Evolutionary conservation across 2,888 invertebrate species (phyloP).

Genomic region (Diarsia brunnea): DNA sequence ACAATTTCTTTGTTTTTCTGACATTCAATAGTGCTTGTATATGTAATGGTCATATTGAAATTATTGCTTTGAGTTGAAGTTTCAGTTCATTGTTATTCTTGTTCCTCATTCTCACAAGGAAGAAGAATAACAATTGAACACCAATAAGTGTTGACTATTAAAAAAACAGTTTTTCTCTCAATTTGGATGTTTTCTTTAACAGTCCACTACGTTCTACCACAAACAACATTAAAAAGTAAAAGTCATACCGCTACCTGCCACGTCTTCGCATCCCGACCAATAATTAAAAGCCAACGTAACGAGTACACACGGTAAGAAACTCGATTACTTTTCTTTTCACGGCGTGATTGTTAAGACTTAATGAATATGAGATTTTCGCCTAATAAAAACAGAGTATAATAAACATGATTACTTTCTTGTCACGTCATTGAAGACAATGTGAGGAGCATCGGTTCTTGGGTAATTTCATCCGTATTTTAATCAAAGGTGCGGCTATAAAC

Average conservation of each 20-base stretch:
- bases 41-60: too few relatives aligned
- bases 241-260: background rate
- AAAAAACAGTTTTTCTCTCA: background rate
- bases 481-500: constrained; percentile 65
- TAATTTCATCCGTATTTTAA: constrained; percentile 67
- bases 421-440: constrained; percentile 63
- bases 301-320: constrained; percentile 9
- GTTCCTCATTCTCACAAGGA: background rate
- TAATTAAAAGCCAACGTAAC: constrained; percentile 13
- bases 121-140: background rate
- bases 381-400: constrained; percentile 60
- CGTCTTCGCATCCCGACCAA: background rate
- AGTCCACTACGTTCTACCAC: background rate
- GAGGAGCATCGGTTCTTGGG: constrained; percentile 60
- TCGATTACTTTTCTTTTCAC: constrained; percentile 42
- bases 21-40: too few relatives aligned
- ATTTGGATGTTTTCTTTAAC: background rate
- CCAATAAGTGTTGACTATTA: background rate
- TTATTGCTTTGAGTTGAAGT: too few relatives aligned
- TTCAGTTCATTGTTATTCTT: background rate
- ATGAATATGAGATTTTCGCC: constrained; percentile 48
- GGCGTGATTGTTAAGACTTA: constrained; percentile 45
- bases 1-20: too few relatives aligned
- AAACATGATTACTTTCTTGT: constrained; percentile 63
- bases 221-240: background rate